phyloP scores from a whole-genome alignment of 2,113 vertebrate species.

The Hyaena hyaena region DNA sequence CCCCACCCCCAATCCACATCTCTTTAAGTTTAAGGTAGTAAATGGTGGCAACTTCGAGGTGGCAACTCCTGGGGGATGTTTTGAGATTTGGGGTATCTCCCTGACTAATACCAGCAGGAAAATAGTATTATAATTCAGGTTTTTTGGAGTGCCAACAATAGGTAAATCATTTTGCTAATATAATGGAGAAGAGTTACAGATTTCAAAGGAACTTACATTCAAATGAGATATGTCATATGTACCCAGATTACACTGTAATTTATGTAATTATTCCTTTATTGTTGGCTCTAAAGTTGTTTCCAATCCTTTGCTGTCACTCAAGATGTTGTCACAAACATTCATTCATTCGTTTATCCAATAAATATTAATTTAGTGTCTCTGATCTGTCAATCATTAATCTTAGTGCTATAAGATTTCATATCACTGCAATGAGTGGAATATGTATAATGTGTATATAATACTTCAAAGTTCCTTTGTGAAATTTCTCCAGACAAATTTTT shows the following conservation, averaged over 20 bases:
- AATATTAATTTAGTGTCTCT: not conserved
- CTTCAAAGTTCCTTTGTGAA: conserved; percentile 22
- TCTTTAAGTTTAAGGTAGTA: not conserved
- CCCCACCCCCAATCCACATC: not conserved
- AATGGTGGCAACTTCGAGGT: not conserved
- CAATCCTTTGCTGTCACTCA: not conserved
- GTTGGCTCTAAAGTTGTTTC: not conserved
- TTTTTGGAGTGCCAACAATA: not conserved
- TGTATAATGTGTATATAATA: not conserved
- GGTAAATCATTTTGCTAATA: not conserved
- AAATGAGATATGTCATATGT: not conserved
- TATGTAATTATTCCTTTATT: conserved; percentile 25
- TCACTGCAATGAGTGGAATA: not conserved
- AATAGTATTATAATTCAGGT: conserved; percentile 12
- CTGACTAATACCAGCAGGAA: not conserved
- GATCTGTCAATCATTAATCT: not conserved
- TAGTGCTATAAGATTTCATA: not conserved
- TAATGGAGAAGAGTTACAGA: not conserved
- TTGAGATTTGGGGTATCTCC: not conserved
- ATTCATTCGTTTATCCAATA: not conserved
- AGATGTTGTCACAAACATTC: not conserved
- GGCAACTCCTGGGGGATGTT: not conserved
- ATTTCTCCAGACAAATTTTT: conserved; percentile 29
- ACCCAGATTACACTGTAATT: not conserved
- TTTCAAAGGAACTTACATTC: not conserved